Evolutionary conservation across 1,140 invertebrate genomes (phyloP).

Genomic region (Ganaspis sp.): DNA sequence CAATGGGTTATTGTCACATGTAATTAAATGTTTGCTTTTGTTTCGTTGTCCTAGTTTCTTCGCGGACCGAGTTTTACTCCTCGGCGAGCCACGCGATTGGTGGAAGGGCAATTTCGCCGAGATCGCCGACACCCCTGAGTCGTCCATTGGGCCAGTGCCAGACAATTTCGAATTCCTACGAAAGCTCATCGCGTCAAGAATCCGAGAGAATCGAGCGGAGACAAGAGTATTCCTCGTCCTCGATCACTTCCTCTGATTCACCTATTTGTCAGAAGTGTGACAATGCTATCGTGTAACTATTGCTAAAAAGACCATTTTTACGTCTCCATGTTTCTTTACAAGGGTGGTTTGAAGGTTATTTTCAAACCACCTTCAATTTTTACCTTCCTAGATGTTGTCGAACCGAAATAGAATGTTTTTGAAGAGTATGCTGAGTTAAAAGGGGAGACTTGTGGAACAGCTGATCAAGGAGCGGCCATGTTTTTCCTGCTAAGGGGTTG

Average conservation of each 20-base stretch:
- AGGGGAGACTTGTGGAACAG: no score
- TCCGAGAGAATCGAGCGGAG: constrained; percentile 61
- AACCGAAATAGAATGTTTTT: no score
- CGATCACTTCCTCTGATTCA: constrained; percentile 65
- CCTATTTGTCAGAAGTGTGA: constrained; percentile 85
- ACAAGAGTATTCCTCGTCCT: constrained; percentile 55
- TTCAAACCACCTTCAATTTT: no score
- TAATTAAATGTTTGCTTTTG: constrained; percentile 39
- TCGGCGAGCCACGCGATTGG: constrained; percentile 80
- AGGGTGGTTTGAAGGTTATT: no score
- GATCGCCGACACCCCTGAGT: constrained; percentile 64
- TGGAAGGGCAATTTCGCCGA: constrained; percentile 75
- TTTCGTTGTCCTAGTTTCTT: constrained; percentile 71
- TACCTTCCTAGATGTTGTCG: no score
- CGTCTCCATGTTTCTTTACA: background rate
- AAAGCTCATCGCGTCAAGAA: constrained; percentile 56
- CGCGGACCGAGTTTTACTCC: constrained; percentile 80
- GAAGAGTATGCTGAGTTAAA: no score
- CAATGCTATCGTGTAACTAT: constrained; percentile 86
- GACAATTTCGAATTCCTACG: constrained; percentile 41
- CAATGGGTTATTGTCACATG: background rate
- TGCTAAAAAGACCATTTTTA: constrained; percentile 14
- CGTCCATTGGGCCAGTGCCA: constrained; percentile 38
- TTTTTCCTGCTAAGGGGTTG: no score
- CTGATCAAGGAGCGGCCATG: no score